A percentile compares a stretch with the other conserved stretches of the same genome.
Evolutionary conservation across 2,113 vertebrate genomes (phyloP).

Genomic region (Pseudopodoces humilis): DNA sequence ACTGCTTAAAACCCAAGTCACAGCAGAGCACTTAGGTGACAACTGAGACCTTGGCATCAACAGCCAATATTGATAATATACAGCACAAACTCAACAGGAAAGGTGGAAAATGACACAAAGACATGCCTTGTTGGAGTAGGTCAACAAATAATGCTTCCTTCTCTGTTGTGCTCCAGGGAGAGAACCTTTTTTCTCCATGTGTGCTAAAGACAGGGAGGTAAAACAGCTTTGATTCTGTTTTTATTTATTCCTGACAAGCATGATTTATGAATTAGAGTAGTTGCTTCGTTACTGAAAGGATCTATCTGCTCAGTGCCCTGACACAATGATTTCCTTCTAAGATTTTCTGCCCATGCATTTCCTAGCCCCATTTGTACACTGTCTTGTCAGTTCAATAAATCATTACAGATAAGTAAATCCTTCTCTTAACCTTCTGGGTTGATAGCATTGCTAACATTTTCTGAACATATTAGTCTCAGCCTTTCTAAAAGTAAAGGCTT

Average conservation of each 20-base stretch:
- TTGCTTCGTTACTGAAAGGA: conserved; percentile 60
- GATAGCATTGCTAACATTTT: conserved; percentile 57
- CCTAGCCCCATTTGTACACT: conserved; percentile 22
- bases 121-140: background rate
- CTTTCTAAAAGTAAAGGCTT: conserved; percentile 28
- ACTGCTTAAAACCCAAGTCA: conserved; percentile 34
- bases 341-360: conserved; percentile 50
- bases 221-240: background rate
- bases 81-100: conserved; percentile 1
- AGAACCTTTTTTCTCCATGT: background rate
- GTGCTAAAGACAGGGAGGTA: background rate
- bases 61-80: conserved; percentile 21
- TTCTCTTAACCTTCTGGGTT: conserved; percentile 67
- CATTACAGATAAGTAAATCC: conserved; percentile 71
- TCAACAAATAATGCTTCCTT: conserved; percentile 10
- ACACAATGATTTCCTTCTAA: conserved; percentile 64
- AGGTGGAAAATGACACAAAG: background rate
- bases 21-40: background rate
- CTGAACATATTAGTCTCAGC: background rate
- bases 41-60: conserved; percentile 2
- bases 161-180: background rate
- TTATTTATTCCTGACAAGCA: conserved; percentile 57
- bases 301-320: conserved; percentile 31
- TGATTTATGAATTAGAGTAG: conserved; percentile 64
- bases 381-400: conserved; percentile 70